Evolutionary conservation across 2,888 invertebrate species (phyloP), one percentile per base, ranked within the genome.

Genomic region (Eurois occulta): DNA sequence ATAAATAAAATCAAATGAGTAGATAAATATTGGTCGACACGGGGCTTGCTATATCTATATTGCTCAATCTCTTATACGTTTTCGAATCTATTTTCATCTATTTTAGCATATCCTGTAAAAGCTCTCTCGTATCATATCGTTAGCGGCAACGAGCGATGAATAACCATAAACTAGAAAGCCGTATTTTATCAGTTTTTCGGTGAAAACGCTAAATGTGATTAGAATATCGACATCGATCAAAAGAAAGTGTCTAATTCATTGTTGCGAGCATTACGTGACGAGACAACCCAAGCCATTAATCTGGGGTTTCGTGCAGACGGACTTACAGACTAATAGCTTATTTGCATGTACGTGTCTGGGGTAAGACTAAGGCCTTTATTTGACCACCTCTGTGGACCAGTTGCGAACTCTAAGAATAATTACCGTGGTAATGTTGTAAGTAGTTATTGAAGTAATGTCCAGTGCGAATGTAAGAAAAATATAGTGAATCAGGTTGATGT

Each of bases 191-290:
- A 86, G 80, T 90, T 92, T 89, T 85, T 90, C 58, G 90, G 91
- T 85, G 91, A 91, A 91, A 88, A 88, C 86, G 67, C 72, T 68
- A 72, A 79, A 75, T 91, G 92, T 92, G 93, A 88, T 93, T 92
- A 92, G 93, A 93, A 92, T 93, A 88, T 89, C 86, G 77, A 88
- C 85, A 79, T 80, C 67, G 81, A 80, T 87, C 72, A 76, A 79
- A 87, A 87, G 88, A 88, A 88, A 88, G 89, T 86, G 83, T 79
- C 81, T 85, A 87, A 86, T 87, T 78, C 64, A 48, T 69, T 75
- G 38, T 28, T 43, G 70, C 41, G 48, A 69, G n/a, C 81, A 80
- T 86, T 85, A 88, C 89, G 89, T 89, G 88, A 86, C 73, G 78
- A 83, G 72, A 82, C 77, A 68, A 67, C 69, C 74, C 52, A 28